Evolutionary conservation across 2,113 vertebrate genomes (phyloP).

Genomic region (Sylvilagus bachmani): DNA sequence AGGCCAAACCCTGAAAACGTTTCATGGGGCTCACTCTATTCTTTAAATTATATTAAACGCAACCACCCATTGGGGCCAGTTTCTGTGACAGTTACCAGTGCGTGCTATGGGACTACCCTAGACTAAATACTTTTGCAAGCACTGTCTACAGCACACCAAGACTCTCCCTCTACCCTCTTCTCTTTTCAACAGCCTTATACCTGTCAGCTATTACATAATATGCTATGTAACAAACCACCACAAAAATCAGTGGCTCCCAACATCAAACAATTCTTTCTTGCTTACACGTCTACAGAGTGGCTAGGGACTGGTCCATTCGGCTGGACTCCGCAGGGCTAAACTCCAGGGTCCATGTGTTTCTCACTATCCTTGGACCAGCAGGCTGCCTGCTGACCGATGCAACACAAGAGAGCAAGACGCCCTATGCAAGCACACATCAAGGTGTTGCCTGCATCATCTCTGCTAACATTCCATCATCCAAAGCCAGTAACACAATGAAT

Average conservation of each 20-base stretch:
- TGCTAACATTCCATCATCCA: not conserved
- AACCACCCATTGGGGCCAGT: not conserved
- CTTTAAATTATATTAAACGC: slow-evolving; percentile 38
- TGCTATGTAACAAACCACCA: not conserved
- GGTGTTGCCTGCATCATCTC: not conserved
- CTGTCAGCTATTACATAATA: not conserved
- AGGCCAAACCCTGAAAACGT: not conserved
- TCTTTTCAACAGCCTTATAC: not conserved
- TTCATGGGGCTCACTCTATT: not conserved
- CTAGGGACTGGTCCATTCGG: not conserved
- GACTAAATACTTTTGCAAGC: not conserved
- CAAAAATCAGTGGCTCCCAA: not conserved
- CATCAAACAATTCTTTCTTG: not conserved
- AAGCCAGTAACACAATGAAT: not conserved
- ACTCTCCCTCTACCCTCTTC: not conserved
- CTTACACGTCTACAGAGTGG: not conserved
- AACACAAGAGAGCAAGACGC: not conserved
- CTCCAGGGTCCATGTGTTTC: not conserved
- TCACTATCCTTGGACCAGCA: not conserved
- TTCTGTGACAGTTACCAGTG: not conserved
- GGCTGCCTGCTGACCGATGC: not conserved
- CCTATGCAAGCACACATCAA: not conserved
- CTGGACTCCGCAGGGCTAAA: not conserved
- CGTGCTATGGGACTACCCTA: not conserved
- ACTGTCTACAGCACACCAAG: not conserved